Percentiles rank a stretch among this genome's conserved stretches.
Evolutionary conservation across 2,113 vertebrate species (phyloP).

Genomic region (Oreocharis arfaki): DNA sequence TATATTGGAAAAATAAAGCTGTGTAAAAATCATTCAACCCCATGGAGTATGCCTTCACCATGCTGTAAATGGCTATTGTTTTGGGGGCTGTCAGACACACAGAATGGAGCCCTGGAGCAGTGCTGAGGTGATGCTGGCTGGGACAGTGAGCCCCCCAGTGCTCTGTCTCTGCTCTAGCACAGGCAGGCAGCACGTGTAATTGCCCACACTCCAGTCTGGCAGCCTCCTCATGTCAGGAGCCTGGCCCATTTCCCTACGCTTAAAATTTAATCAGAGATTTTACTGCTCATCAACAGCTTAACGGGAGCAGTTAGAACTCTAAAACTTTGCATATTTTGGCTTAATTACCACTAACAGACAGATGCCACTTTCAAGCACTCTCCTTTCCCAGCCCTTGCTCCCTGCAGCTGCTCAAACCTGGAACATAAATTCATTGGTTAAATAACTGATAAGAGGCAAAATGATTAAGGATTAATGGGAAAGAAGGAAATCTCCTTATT

Average conservation of each 20-base stretch:
- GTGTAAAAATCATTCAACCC: background rate
- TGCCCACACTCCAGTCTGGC: slow-evolving; percentile 34
- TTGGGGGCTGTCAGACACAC: background rate
- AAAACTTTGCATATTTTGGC: slow-evolving; percentile 65
- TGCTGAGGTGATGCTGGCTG: background rate
- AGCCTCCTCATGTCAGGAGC: slow-evolving; percentile 13
- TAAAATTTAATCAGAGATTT: slow-evolving; percentile 79
- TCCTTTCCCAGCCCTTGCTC: background rate
- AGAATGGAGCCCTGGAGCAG: background rate
- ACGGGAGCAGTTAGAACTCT: slow-evolving; percentile 60
- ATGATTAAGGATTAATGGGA: slow-evolving; percentile 33
- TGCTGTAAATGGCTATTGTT: background rate
- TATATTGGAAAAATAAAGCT: background rate
- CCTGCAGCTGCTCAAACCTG: slow-evolving; percentile 38
- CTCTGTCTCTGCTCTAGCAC: background rate
- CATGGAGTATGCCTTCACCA: background rate
- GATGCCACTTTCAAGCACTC: slow-evolving; percentile 65
- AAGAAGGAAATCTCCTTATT: slow-evolving; percentile 3
- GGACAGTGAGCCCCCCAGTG: rapidly evolving
- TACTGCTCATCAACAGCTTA: slow-evolving; percentile 77
- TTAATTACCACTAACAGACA: slow-evolving; percentile 72
- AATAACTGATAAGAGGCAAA: slow-evolving; percentile 35
- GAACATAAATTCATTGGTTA: slow-evolving; percentile 37
- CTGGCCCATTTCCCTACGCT: slow-evolving; percentile 63
- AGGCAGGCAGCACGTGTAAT: background rate